Base-by-base conservation (phyloP, 37 sponge, comb jelly and placozoan species). In the Mnemiopsis leidyi region DNA sequence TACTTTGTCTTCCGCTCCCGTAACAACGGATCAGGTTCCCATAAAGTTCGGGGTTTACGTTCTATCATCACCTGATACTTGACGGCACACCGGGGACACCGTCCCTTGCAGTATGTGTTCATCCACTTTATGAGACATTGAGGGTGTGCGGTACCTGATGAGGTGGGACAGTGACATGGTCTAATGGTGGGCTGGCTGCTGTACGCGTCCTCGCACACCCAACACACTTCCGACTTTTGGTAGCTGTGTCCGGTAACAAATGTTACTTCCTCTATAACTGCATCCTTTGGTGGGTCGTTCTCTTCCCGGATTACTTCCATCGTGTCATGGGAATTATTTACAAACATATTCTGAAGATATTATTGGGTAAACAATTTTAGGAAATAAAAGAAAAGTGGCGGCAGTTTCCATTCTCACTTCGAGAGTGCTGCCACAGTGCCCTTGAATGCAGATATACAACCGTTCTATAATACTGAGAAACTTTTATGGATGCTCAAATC, bases 121-220 rank as follows among this genome's bases (percentile, higher is more conserved):
- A 85, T 85, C 90, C 90, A 85, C 24, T 85, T 26, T 0, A 85
- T 39, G 0, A 85, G 90, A 23, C 90, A 85, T 40, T 3, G 0
- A 20, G 21, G 33, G 48, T 85, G 90, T 5, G 39, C 36, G 0
- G 26, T 26, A 13, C 61, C 61, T 5, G 13, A 18, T 48, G 61
- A 18, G 13, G 61, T 5, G 13, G 61, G 61, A 48, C 61, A 48
- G 13, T 48, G 13, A 13, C 61, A 48, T 5, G 61, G 61, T 13
- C 13, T 13, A 18, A 48, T 48, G 61, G 61, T 48, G 61, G 61
- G 9, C 61, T 18, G 9, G 13, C 9, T 18, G 61, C 61, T 48
- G 61, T 18, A 48, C 9, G 61, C 9, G 13, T 48, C 61, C 61
- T 48, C 13, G 61, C 61, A 48, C 5, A 48, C 13, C 61, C 61